Evolutionary conservation across 53 echinoderm and acorn worm genomes (phyloP), one percentile per base, ranked within the genome.

Genomic region (Echinarachnius parma): DNA sequence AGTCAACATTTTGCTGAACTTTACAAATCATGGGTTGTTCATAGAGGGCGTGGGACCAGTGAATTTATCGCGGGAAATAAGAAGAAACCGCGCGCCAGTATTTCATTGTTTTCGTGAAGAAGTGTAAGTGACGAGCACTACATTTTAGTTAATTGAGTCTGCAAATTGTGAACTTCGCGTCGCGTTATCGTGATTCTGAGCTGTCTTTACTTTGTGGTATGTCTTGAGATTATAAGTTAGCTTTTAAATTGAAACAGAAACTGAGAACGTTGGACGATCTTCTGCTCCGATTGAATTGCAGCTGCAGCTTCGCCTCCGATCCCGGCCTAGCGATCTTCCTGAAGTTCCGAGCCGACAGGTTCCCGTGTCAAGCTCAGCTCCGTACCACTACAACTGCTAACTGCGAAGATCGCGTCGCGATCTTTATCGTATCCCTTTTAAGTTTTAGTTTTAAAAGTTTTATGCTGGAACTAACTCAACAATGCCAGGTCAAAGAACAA

Each of bases 401-500:
- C 13, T 9, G 7, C 42, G 7, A 39, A 13, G 7, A 39, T 39
- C 13, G 7, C 42, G 13, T 9, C 13, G 42, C 13, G 42, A 7
- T 9, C 13, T 9, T 39, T 39, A 7, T 39, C 50, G 10, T 13
- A 9, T n/a, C n/a, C n/a, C n/a, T n/a, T n/a, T n/a, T n/a, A n/a
- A n/a, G n/a, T n/a, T n/a, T n/a, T n/a, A 9, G 9, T 49, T 49
- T 18, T 19, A 49, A 49, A 19, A 49, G 50, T 14, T 49, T 18
- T 49, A 49, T 18, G 13, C 7, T 39, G 7, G 39, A 39, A 7
- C 7, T 7, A 49, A 14, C 25, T n/a, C n/a, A 49, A 57, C 4
- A 5, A 57, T 57, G 57, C 57, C 57, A 7, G 57, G 57, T 4
- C 57, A 57, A 57, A 5, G 57, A 57, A 25, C 57, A 4, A 57